phyloP scores from a whole-genome alignment of 2,113 vertebrate species.

The Tychaedon coryphoeus region DNA sequence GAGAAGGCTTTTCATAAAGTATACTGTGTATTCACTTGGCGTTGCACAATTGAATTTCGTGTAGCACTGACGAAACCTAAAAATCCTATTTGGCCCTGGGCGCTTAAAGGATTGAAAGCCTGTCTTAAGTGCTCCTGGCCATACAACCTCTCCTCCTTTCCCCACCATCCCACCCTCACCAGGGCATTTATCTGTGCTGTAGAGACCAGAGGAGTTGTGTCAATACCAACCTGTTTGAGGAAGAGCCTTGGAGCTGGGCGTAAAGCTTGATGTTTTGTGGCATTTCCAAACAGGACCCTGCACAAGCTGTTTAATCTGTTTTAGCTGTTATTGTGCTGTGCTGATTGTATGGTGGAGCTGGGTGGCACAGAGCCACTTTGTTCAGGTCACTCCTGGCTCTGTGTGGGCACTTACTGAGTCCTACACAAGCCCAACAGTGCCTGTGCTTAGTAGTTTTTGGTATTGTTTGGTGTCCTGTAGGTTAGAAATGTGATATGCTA shows the following conservation, averaged over 20 bases:
- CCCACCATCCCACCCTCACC: neutral
- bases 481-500: constrained; percentile 57
- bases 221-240: neutral
- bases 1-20: constrained; percentile 62
- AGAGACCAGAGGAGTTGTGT: neutral
- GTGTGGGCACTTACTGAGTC: neutral
- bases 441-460: neutral
- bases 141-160: neutral
- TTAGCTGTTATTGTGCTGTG: neutral
- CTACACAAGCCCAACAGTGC: neutral
- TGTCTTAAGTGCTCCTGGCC: neutral
- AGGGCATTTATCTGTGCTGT: neutral
- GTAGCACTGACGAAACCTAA: constrained; percentile 25
- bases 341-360: constrained; percentile 1
- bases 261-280: neutral
- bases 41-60: constrained; percentile 30
- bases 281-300: neutral
- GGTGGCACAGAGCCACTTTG: constrained; percentile 45
- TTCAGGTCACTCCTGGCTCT: constrained; percentile 20
- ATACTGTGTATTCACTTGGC: constrained; percentile 46
- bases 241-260: neutral
- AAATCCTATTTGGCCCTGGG: constrained; percentile 36
- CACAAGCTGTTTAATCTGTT: neutral
- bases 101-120: constrained; percentile 2
- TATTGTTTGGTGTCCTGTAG: constrained; percentile 11